These are phyloP conservation scores for Okamejei kenojei DNA, from an alignment of 2,797 vertebrate genomes.

Conservation along the genomic window DNA sequence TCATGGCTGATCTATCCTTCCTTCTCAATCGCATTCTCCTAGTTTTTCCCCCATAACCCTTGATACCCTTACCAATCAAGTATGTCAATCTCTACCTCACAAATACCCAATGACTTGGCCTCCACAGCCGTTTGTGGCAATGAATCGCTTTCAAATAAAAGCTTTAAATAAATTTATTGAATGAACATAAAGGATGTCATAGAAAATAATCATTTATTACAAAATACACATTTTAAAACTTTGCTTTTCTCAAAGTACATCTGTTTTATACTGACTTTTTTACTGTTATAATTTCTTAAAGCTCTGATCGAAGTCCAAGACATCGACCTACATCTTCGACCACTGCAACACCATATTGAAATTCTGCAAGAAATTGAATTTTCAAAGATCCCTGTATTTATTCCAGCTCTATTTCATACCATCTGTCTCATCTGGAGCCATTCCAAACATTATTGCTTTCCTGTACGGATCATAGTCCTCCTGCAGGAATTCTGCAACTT, in stretches of 20 bases:
- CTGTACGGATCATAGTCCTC: conserved; percentile 59
- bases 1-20: too few relatives aligned
- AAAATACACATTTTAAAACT: neutral
- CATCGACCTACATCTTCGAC: conserved; percentile 62
- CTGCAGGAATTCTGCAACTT: conserved; percentile 73
- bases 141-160: too few relatives aligned
- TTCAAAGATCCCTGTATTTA: conserved; percentile 47
- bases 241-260: neutral
- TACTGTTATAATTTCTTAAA: conserved; percentile 44
- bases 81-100: too few relatives aligned
- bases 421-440: conserved; percentile 69
- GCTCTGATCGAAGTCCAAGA: conserved; percentile 65
- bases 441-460: conserved; percentile 62
- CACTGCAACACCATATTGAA: conserved; percentile 56
- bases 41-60: too few relatives aligned
- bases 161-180: neutral
- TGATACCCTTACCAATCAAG: too few relatives aligned
- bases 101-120: too few relatives aligned
- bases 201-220: neutral
- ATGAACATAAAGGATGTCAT: neutral
- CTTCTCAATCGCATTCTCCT: too few relatives aligned
- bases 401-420: conserved; percentile 63
- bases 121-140: too few relatives aligned
- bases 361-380: conserved; percentile 60
- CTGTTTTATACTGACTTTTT: neutral